Conservation (phyloP, 2,888 invertebrate species). For the Bellardia bayeri region DNA sequence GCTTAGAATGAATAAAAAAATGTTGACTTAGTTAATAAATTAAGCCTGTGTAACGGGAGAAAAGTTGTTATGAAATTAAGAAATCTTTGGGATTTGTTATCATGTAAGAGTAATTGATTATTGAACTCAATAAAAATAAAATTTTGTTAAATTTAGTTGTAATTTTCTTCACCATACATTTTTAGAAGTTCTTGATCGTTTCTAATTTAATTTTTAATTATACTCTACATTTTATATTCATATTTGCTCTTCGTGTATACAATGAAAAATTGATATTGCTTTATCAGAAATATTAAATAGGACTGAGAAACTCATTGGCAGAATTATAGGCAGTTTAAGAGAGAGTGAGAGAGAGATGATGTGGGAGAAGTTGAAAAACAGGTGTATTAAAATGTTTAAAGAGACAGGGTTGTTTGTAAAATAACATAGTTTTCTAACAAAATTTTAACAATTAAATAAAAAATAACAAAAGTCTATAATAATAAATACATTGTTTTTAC, state of each 20-base stretch:
- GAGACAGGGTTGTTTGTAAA: neutral
- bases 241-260: neutral
- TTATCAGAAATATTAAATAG: slow-evolving; percentile 19
- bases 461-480: slow-evolving; percentile 55
- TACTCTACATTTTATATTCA: neutral
- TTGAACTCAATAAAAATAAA: slow-evolving; percentile 32
- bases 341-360: neutral
- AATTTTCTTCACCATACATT: neutral
- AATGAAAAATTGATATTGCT: neutral
- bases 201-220: neutral
- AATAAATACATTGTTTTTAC: slow-evolving; percentile 37
- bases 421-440: slow-evolving; percentile 60
- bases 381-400: neutral
- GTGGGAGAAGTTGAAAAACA: neutral
- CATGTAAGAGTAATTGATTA: slow-evolving; percentile 11
- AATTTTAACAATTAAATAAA: slow-evolving; percentile 63
- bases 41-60: neutral
- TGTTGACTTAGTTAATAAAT: neutral
- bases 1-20: slow-evolving; percentile 74
- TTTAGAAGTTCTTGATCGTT: neutral
- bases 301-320: slow-evolving; percentile 68
- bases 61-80: neutral
- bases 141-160: too few species aligned
- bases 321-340: slow-evolving; percentile 59
- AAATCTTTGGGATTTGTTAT: too few species aligned